phyloP scores from a whole-genome alignment of 2,888 invertebrate species.

The Apodemia zela region DNA sequence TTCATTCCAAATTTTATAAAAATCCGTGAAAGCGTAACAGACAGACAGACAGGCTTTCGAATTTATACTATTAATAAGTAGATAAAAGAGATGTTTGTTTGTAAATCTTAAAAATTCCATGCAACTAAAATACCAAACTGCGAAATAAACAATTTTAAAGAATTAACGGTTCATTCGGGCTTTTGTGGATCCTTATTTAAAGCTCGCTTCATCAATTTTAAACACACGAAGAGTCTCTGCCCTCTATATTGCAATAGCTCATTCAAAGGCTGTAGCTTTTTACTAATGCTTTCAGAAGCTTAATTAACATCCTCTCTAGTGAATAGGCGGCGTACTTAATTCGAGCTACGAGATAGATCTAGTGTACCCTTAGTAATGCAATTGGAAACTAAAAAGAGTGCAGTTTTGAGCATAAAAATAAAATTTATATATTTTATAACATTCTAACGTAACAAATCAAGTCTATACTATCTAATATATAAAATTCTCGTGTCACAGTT shows the following conservation, averaged over 20 bases:
- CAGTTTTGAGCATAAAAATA: conserved; percentile 7
- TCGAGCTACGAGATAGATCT: conserved; percentile 43
- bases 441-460: too few relatives aligned
- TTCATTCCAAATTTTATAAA: too few relatives aligned
- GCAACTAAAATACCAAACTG: not conserved
- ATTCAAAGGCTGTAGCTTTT: conserved; percentile 63
- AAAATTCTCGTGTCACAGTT: too few relatives aligned
- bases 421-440: not conserved
- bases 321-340: conserved; percentile 62
- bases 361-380: conserved; percentile 36
- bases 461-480: too few relatives aligned
- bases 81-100: too few relatives aligned
- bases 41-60: too few relatives aligned
- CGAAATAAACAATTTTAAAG: conserved; percentile 9
- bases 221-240: conserved; percentile 42
- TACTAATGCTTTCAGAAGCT: conserved; percentile 67
- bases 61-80: too few relatives aligned
- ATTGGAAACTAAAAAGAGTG: conserved; percentile 27
- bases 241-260: conserved; percentile 42
- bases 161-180: not conserved
- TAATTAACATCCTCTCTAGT: conserved; percentile 70
- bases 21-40: too few relatives aligned
- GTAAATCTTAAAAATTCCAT: conserved; percentile 46
- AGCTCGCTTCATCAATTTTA: conserved; percentile 51
- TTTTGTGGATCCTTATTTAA: conserved; percentile 21